These are phyloP conservation scores for Allophyes oxyacanthae DNA, from an alignment of 2,888 invertebrate species.

Conservation along the genomic window DNA sequence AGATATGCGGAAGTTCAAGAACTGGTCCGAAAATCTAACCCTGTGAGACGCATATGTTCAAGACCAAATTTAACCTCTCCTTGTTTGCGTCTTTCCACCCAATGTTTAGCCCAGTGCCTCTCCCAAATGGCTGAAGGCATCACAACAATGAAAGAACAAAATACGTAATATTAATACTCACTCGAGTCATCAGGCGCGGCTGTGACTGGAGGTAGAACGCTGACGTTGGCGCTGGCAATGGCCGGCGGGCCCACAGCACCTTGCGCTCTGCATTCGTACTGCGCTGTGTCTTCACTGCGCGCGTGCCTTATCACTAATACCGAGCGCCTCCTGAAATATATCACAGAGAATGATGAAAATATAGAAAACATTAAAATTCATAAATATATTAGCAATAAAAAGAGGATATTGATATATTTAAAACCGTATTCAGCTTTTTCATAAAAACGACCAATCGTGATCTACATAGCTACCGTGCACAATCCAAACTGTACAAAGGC, in stretches of 20 bases:
- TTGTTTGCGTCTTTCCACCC: no score
- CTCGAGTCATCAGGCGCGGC: constrained; percentile 86
- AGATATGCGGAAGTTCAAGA: no score
- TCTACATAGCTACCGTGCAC: no score
- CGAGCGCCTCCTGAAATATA: constrained; percentile 92
- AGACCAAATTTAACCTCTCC: no score
- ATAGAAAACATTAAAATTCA: no score
- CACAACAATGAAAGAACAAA: background rate
- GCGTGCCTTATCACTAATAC: constrained; percentile 94
- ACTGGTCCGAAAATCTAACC: constrained; percentile 1
- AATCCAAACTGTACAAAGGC: constrained; percentile 12
- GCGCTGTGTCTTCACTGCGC: constrained; percentile 92
- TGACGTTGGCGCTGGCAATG: constrained; percentile 88
- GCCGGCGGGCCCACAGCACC: constrained; percentile 91
- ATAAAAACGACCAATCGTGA: no score
- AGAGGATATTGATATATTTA: background rate
- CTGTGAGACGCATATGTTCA: background rate
- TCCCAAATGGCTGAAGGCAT: no score
- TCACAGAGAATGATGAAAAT: constrained; percentile 6
- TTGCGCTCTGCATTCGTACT: constrained; percentile 95
- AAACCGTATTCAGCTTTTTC: no score
- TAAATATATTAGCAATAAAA: background rate
- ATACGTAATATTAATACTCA: constrained; percentile 59
- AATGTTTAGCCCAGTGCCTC: no score
- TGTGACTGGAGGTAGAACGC: constrained; percentile 77